Base-by-base conservation (phyloP, 2,888 invertebrate genomes). In the Tribolium freemani region DNA sequence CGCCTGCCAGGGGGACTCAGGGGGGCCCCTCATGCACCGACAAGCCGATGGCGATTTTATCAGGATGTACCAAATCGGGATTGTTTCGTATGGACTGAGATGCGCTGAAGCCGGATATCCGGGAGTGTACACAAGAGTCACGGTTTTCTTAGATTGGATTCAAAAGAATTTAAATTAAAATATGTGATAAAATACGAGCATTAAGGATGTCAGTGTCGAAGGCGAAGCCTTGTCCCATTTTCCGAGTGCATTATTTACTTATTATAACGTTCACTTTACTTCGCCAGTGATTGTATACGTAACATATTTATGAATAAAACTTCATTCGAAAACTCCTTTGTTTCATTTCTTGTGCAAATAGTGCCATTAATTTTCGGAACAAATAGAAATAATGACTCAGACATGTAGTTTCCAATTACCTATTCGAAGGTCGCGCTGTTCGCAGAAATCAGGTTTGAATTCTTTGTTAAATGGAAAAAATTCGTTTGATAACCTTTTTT, bases 1-100 rank as follows among this genome's bases (percentile, higher is more conserved):
- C 82, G 90, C 94, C 48, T 94, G 94, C 79, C 91, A 92, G 87
- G 94, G 95, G 0, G 95, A 95, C 86, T 94, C 94, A 56, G 95
- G 95, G 0, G 95, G 95, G 2, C 95, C 95, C 0, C 86, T 95
- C 9, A 93, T 94, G 92, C 89, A 77, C 46, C 64, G 69, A 3
- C 44, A 48, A 9, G 45, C 46, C 2, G 68, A 73, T 48, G 56
- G 57, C 1, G 13, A 46, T n/a, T 26, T 89, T 84, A 6, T 78
- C 21, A 72, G 67, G n/a, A 84, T 80, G 87, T 91, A 91, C 82
- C 89, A 92, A 79, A 91, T 92, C 57, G 93, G 93, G 1, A 87
- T 93, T 0, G 92, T 92, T 0, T 91, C 92, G 0, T 93, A 91
- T 81, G 93, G 92, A 2, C 90, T 89, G 76, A 88, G 89, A 50